These are phyloP conservation scores for Premnoplex brunnescens DNA, from an alignment of 2,797 vertebrate genomes.

Conservation along the genomic window DNA sequence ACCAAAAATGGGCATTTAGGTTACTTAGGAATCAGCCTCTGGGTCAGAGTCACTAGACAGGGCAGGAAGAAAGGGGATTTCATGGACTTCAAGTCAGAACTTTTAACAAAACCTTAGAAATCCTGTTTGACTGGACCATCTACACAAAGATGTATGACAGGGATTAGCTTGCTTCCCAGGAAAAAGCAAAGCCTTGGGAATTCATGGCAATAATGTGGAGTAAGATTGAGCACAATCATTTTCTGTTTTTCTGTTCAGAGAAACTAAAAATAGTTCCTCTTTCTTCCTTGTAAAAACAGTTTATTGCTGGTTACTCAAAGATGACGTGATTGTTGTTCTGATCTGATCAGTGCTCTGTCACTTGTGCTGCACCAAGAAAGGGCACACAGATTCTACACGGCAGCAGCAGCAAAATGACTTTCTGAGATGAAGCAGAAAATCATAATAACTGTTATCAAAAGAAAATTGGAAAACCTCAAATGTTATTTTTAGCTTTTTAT, in stretches of 20 bases:
- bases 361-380: constrained; percentile 53
- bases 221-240: not conserved
- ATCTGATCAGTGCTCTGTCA: constrained; percentile 53
- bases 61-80: not conserved
- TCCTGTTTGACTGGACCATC: not conserved
- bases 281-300: constrained; percentile 50
- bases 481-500: constrained; percentile 68
- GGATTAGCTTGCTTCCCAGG: constrained; percentile 4
- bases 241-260: constrained; percentile 36
- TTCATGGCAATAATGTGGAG: not conserved
- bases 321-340: constrained; percentile 57
- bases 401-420: constrained; percentile 61
- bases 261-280: constrained; percentile 43
- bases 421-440: constrained; percentile 72
- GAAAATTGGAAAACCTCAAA: constrained; percentile 50
- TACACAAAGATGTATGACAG: not conserved
- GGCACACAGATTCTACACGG: constrained; percentile 53
- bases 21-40: not conserved
- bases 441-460: constrained; percentile 64
- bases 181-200: not conserved
- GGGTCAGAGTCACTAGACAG: not conserved
- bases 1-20: constrained; percentile 3
- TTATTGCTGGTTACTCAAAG: constrained; percentile 48
- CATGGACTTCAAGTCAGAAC: not conserved
- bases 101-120: not conserved